Percentiles rank a stretch among this genome's conserved stretches.
Evolutionary conservation across 2,797 vertebrate genomes (phyloP).

Genomic region (Clarias fuscus): DNA sequence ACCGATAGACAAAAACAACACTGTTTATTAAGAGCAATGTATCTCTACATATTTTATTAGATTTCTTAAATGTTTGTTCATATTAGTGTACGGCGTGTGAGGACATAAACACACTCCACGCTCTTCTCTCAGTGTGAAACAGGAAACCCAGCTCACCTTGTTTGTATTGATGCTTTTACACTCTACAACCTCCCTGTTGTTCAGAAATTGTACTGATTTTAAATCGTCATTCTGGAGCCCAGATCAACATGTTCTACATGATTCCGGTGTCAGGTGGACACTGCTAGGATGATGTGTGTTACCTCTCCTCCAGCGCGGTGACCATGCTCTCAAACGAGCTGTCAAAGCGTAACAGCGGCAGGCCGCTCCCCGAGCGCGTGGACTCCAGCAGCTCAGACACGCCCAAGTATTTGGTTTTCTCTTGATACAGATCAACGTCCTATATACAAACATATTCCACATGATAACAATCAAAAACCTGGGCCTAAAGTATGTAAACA

Average conservation of each 20-base stretch:
- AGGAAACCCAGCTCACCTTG: neutral
- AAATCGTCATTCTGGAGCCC: neutral
- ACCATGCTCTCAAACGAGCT: constrained; percentile 96
- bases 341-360: constrained; percentile 91
- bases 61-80: too few relatives aligned
- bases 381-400: constrained; percentile 93
- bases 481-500: neutral
- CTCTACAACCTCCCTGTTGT: neutral
- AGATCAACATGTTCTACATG: too few relatives aligned
- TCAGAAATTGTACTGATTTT: neutral
- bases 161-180: neutral
- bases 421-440: constrained; percentile 90
- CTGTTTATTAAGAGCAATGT: too few relatives aligned
- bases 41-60: too few relatives aligned
- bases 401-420: constrained; percentile 92
- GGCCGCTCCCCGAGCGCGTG: constrained; percentile 85
- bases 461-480: neutral
- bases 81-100: neutral
- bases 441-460: constrained; percentile 58
- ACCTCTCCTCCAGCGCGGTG: constrained; percentile 92
- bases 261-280: neutral
- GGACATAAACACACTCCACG: neutral
- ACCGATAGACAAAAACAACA: too few relatives aligned
- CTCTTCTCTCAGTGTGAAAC: neutral
- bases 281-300: constrained; percentile 25